A percentile compares a stretch with the other conserved stretches of the same genome.
These are phyloP conservation scores for Zaprionus lachaisei DNA, from an alignment of 1,140 invertebrate genomes.

Conservation along the genomic window DNA sequence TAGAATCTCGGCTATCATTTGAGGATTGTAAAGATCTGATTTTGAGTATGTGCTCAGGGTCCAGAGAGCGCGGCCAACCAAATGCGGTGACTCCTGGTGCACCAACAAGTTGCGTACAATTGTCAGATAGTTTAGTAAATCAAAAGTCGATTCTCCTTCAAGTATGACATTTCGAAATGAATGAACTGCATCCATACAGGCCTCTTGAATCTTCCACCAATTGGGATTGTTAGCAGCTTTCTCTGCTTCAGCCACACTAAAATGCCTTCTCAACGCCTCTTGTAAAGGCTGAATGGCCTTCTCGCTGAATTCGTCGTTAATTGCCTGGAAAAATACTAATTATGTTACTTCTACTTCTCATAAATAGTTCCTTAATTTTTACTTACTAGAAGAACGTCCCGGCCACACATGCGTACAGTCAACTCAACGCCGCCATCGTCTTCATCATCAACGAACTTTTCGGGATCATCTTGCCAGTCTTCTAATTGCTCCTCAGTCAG, in stretches of 20 bases:
- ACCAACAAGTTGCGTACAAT: slow-evolving; percentile 84
- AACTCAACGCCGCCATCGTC: slow-evolving; percentile 89
- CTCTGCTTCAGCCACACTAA: slow-evolving; percentile 86
- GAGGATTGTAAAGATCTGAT: slow-evolving; percentile 74
- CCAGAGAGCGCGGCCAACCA: slow-evolving; percentile 90
- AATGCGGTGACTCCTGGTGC: slow-evolving; percentile 86
- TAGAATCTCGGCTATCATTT: slow-evolving; percentile 78
- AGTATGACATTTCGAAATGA: slow-evolving; percentile 86
- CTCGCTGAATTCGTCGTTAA: slow-evolving; percentile 88
- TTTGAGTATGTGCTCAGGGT: slow-evolving; percentile 89
- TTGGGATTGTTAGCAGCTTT: slow-evolving; percentile 85
- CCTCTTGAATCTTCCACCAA: slow-evolving; percentile 92
- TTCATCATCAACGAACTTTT: slow-evolving; percentile 92
- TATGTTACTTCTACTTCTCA: not conserved
- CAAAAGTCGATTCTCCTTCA: slow-evolving; percentile 87
- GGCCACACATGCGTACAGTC: slow-evolving; percentile 91
- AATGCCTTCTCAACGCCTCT: slow-evolving; percentile 88
- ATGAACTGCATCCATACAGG: slow-evolving; percentile 89
- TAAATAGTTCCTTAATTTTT: not conserved
- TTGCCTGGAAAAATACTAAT: slow-evolving; percentile 83
- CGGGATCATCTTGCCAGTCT: slow-evolving; percentile 89
- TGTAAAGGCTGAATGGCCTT: slow-evolving; percentile 87
- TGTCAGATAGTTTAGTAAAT: slow-evolving; percentile 89
- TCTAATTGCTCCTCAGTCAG: slow-evolving; percentile 91
- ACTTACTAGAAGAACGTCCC: slow-evolving; percentile 87